phyloP scores from a whole-genome alignment of 2,797 vertebrate species.

The Mus minutoides region DNA sequence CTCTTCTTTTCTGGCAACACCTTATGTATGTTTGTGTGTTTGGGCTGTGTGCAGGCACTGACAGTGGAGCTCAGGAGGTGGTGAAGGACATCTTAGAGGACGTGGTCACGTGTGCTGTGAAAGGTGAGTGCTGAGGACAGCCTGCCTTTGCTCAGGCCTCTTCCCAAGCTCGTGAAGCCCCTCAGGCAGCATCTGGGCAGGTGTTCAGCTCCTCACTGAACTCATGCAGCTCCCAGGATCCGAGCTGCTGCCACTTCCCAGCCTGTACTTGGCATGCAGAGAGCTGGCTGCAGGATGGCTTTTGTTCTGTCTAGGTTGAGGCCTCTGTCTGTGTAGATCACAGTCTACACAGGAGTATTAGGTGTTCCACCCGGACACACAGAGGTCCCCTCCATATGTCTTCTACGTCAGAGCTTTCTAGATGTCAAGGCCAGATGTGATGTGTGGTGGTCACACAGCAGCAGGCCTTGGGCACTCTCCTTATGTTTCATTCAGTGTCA shows the following conservation, averaged over 20 bases:
- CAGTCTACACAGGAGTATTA: not conserved
- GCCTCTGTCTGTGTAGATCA: not conserved
- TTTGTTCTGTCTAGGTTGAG: not conserved
- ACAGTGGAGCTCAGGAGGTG: conserved; percentile 85
- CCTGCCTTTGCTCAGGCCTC: not conserved
- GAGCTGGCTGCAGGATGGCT: not conserved
- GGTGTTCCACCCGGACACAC: not conserved
- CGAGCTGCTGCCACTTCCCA: not conserved
- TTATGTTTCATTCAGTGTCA: not conserved
- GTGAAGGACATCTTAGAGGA: conserved; percentile 89
- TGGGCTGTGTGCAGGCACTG: conserved; percentile 77
- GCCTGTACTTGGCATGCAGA: not conserved
- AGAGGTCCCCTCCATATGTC: too few species aligned
- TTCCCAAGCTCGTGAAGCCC: not conserved
- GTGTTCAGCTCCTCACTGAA: not conserved
- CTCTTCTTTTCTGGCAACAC: conserved; percentile 51
- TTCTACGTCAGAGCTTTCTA: not conserved
- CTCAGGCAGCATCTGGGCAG: not conserved
- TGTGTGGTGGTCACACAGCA: not conserved
- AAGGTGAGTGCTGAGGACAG: conserved; percentile 82
- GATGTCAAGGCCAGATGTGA: not conserved
- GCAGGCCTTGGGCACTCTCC: not conserved
- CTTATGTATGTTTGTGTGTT: conserved; percentile 31
- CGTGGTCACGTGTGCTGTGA: conserved; percentile 86
- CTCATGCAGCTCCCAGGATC: not conserved